Evolutionary conservation across 2,113 vertebrate genomes (phyloP).

Genomic region (Notarius quadriscutis): DNA sequence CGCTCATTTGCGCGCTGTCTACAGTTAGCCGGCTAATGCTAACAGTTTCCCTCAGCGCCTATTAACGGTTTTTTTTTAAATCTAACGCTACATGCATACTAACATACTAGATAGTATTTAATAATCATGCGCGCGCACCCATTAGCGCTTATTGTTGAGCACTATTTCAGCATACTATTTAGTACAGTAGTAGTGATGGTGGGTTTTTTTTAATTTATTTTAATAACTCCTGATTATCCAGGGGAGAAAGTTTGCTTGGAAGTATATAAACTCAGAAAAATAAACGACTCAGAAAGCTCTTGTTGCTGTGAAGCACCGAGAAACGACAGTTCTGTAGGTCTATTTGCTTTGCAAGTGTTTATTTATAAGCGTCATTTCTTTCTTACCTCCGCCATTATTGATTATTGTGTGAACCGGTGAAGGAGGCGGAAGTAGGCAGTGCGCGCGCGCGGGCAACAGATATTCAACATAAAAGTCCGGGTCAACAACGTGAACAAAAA

Average conservation of each 20-base stretch:
- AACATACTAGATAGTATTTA: not conserved
- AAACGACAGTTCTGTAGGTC: not conserved
- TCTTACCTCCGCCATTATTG: conserved; percentile 56
- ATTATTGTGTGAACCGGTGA: conserved; percentile 29
- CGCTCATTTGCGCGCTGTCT: too few relatives aligned
- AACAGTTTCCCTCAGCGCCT: too few relatives aligned
- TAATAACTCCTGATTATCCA: too few relatives aligned
- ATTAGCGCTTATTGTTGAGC: not conserved
- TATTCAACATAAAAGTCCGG: conserved; percentile 44
- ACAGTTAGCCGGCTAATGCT: not conserved
- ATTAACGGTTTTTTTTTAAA: not conserved
- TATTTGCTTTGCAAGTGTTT: not conserved
- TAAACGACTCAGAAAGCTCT: not conserved
- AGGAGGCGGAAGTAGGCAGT: not conserved
- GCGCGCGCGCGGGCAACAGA: too few relatives aligned
- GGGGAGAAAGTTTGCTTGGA: not conserved
- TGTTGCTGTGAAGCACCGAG: not conserved
- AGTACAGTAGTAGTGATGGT: not conserved
- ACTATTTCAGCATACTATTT: not conserved
- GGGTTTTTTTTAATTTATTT: too few relatives aligned
- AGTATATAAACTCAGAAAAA: not conserved
- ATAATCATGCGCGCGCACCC: not conserved
- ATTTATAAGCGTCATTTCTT: conserved; percentile 30
- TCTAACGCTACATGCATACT: not conserved
- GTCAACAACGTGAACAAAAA: not conserved